Evolutionary conservation across 2,113 vertebrate genomes (phyloP).

Genomic region (Rousettus leschenaultii): DNA sequence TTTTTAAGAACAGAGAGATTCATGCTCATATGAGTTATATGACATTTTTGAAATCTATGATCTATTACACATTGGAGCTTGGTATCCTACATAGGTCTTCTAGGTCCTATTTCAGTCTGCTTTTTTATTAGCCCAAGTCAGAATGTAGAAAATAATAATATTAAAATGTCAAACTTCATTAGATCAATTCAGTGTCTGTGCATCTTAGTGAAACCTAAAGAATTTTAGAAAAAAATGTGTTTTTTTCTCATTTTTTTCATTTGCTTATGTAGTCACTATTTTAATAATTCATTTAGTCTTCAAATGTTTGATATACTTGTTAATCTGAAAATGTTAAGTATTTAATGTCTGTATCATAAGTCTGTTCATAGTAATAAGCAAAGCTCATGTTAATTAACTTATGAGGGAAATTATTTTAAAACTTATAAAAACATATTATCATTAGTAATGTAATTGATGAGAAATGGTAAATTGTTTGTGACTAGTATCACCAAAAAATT

Average conservation of each 20-base stretch:
- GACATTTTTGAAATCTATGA: background rate
- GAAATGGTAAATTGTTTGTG: background rate
- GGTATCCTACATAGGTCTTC: background rate
- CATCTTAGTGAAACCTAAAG: background rate
- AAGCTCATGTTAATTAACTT: background rate
- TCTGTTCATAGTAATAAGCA: background rate
- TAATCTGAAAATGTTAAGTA: background rate
- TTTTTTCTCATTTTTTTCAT: background rate
- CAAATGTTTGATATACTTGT: background rate
- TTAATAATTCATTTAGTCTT: background rate
- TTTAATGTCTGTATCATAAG: background rate
- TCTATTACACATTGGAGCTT: background rate
- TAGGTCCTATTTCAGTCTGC: background rate
- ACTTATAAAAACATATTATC: background rate
- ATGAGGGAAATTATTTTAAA: background rate
- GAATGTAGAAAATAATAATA: background rate
- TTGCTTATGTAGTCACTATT: background rate
- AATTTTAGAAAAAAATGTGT: background rate
- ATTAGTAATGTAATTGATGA: background rate
- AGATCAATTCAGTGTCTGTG: background rate
- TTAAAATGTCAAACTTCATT: background rate
- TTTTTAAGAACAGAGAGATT: background rate
- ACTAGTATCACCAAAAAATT: background rate
- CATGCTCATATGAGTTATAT: background rate
- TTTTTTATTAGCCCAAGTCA: background rate